Evolutionary conservation across 1,140 invertebrate genomes (phyloP).

Genomic region (Papilio polytes): DNA sequence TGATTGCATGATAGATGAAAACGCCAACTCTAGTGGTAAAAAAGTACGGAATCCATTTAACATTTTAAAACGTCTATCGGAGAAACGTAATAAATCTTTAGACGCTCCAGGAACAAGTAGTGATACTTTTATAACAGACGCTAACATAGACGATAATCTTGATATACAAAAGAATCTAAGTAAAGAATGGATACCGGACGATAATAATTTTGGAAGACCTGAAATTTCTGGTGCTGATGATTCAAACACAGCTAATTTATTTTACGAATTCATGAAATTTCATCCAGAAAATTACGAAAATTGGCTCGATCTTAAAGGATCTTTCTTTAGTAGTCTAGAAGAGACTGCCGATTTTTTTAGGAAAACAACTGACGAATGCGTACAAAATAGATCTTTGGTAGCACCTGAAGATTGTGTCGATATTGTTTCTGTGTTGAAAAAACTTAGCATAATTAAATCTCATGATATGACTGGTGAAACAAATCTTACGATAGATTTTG

Average conservation of each 20-base stretch:
- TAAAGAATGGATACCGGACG: constrained; percentile 64
- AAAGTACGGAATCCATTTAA: constrained; percentile 74
- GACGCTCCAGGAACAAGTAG: constrained; percentile 40
- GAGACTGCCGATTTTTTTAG: constrained; percentile 58
- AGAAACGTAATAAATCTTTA: constrained; percentile 47
- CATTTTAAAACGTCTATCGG: constrained; percentile 64
- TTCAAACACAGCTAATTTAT: constrained; percentile 53
- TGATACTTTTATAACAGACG: constrained; percentile 3
- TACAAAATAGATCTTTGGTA: constrained; percentile 46
- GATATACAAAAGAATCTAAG: constrained; percentile 49
- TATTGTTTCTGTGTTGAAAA: constrained; percentile 62
- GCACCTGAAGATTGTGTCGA: constrained; percentile 67
- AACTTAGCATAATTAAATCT: constrained; percentile 68
- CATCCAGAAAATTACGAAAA: constrained; percentile 54
- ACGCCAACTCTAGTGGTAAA: constrained; percentile 48
- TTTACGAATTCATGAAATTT: constrained; percentile 65
- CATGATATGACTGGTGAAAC: constrained; percentile 49
- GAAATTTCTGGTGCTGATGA: constrained; percentile 56
- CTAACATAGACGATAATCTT: constrained; percentile 44
- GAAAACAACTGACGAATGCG: constrained; percentile 50
- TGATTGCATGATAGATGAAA: constrained; percentile 53
- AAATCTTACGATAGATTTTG: constrained; percentile 67
- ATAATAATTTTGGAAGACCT: constrained; percentile 67
- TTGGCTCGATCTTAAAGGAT: constrained; percentile 68
- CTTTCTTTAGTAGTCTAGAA: constrained; percentile 66